Evolutionary conservation across 2,113 vertebrate species (phyloP).

Genomic region (Galeopterus variegatus): DNA sequence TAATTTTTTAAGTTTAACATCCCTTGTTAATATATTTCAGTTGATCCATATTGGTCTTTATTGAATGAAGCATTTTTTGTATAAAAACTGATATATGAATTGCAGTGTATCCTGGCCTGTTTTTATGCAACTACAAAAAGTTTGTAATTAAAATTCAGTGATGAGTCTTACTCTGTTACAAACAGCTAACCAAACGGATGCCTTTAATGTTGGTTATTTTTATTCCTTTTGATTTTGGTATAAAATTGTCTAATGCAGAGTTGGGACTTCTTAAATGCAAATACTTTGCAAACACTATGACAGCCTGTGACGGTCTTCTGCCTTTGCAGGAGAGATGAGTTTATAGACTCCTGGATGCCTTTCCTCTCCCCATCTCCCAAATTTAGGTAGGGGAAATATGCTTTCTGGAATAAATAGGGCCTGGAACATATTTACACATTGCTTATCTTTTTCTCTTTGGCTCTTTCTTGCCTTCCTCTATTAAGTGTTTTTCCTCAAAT

Average conservation of each 20-base stretch:
- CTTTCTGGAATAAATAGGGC: neutral
- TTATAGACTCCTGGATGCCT: neutral
- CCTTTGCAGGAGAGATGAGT: neutral
- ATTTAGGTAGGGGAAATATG: neutral
- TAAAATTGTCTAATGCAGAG: neutral
- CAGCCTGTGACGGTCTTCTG: neutral
- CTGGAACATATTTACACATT: neutral
- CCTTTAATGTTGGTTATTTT: neutral
- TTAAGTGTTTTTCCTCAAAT: neutral
- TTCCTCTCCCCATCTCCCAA: neutral
- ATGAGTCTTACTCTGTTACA: neutral
- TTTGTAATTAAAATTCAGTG: neutral
- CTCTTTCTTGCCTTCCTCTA: slow-evolving; percentile 22
- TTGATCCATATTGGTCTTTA: neutral
- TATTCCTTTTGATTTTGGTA: neutral
- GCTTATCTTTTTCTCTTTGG: neutral
- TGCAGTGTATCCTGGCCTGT: neutral
- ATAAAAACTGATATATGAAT: neutral
- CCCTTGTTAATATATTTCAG: neutral
- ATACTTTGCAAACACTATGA: neutral
- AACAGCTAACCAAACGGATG: neutral
- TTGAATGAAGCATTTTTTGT: neutral
- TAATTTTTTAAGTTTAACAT: neutral
- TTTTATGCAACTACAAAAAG: neutral
- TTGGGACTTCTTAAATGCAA: neutral